Conservation (phyloP, 2,888 invertebrate genomes). For the Scaptodrosophila latifasciaeformis region DNA sequence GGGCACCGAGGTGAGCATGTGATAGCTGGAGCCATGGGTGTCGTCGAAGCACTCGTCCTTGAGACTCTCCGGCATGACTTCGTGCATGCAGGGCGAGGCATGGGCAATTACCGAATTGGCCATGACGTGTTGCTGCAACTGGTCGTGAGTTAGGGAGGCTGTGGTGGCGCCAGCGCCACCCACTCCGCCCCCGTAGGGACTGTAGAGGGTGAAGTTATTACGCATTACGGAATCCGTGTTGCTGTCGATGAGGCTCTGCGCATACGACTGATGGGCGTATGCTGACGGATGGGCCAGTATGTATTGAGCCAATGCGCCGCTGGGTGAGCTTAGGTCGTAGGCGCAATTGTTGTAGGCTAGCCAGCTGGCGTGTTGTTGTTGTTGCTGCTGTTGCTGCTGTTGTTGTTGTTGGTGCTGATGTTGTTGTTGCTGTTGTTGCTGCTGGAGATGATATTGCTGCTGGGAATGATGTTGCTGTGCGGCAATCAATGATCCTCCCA, state of each 20-base stretch:
- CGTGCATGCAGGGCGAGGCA: constrained; percentile 71
- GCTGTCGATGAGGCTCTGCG: constrained; percentile 35
- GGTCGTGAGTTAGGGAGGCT: constrained; percentile 45
- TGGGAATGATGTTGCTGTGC: constrained; percentile 20
- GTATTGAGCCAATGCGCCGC: constrained; percentile 43
- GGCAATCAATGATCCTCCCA: too few relatives aligned
- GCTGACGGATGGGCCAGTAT: too few relatives aligned
- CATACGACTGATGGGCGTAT: constrained; percentile 49
- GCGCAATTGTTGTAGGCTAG: constrained; percentile 43
- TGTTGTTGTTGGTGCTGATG: constrained; percentile 48
- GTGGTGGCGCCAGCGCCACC: constrained; percentile 15
- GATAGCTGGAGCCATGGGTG: constrained; percentile 69
- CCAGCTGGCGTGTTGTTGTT: constrained; percentile 43
- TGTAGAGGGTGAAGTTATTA: constrained; percentile 67
- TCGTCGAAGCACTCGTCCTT: constrained; percentile 74
- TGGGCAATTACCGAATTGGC: constrained; percentile 42
- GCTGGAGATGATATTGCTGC: constrained; percentile 44
- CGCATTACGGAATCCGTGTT: constrained; percentile 68
- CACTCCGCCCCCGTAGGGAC: constrained; percentile 43
- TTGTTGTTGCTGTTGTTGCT: constrained; percentile 51
- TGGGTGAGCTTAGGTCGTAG: constrained; percentile 42
- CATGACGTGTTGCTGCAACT: constrained; percentile 49
- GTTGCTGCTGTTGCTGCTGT: constrained; percentile 49
- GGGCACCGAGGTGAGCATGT: constrained; percentile 69
- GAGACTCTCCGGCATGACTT: constrained; percentile 74